Evolutionary conservation across 2,888 invertebrate genomes (phyloP).

Genomic region (Zygogramma bicolorata): DNA sequence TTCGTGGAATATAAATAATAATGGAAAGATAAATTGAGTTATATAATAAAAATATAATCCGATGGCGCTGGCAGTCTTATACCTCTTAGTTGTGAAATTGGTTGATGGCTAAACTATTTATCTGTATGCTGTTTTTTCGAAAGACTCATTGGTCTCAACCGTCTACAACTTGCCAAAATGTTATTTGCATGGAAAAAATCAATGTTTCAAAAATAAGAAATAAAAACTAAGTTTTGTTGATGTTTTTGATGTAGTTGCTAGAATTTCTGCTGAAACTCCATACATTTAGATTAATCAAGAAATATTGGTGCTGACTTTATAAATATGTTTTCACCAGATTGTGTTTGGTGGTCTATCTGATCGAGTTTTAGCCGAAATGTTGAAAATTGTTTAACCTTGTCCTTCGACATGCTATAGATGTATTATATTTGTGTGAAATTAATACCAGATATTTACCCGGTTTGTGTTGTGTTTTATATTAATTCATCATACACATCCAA

Average conservation of each 20-base stretch:
- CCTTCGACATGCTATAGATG: slow-evolving; percentile 64
- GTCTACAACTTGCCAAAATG: slow-evolving; percentile 53
- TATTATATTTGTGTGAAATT: slow-evolving; percentile 63
- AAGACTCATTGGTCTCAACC: slow-evolving; percentile 40
- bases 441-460: slow-evolving; percentile 56
- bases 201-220: slow-evolving; percentile 56
- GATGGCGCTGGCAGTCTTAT: slow-evolving; percentile 51
- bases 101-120: slow-evolving; percentile 38
- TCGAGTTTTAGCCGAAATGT: slow-evolving; percentile 58
- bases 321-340: slow-evolving; percentile 37
- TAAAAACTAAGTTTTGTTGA: slow-evolving; percentile 56
- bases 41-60: slow-evolving; percentile 46
- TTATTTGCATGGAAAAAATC: slow-evolving; percentile 56
- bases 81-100: slow-evolving; percentile 47
- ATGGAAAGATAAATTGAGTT: slow-evolving; percentile 40
- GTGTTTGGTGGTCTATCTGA: slow-evolving; percentile 40
- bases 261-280: slow-evolving; percentile 59
- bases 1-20: slow-evolving; percentile 43
- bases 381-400: slow-evolving; percentile 60
- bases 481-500: slow-evolving; percentile 39
- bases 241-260: slow-evolving; percentile 59
- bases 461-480: slow-evolving; percentile 51
- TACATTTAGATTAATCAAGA: slow-evolving; percentile 24
- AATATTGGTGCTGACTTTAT: slow-evolving; percentile 41
- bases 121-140: slow-evolving; percentile 32